These are phyloP conservation scores for Myiopsitta monachus DNA, from an alignment of 2,113 vertebrate genomes.

Conservation along the genomic window DNA sequence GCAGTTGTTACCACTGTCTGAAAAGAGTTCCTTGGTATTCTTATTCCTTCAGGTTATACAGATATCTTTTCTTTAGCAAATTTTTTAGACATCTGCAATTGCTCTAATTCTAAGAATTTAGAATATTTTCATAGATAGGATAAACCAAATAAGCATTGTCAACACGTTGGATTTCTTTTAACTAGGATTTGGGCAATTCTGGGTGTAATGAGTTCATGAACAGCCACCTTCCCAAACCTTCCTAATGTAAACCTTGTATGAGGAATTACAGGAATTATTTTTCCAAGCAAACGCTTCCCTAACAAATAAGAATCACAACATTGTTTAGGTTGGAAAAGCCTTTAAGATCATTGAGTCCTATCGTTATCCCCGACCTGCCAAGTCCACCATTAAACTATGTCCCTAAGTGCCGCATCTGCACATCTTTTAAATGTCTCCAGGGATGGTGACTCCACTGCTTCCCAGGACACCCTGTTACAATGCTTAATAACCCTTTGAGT, in stretches of 20 bases:
- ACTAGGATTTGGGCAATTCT: neutral
- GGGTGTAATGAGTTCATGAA: neutral
- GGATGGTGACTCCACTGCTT: neutral
- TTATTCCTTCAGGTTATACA: neutral
- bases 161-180: neutral
- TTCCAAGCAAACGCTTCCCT: neutral
- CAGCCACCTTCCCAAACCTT: neutral
- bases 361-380: accelerated
- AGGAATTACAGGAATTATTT: neutral
- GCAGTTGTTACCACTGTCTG: neutral
- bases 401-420: neutral
- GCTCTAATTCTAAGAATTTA: neutral
- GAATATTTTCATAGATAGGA: neutral
- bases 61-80: neutral
- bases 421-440: neutral
- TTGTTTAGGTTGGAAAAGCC: neutral
- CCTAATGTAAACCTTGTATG: neutral
- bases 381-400: neutral
- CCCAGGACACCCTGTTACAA: neutral
- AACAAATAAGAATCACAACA: neutral
- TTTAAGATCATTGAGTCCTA: neutral
- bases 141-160: neutral
- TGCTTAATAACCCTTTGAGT: neutral
- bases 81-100: neutral
- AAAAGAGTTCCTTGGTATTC: neutral